These are phyloP conservation scores for Lordiphosa collinella DNA, from an alignment of 1,140 invertebrate species.

Conservation along the genomic window DNA sequence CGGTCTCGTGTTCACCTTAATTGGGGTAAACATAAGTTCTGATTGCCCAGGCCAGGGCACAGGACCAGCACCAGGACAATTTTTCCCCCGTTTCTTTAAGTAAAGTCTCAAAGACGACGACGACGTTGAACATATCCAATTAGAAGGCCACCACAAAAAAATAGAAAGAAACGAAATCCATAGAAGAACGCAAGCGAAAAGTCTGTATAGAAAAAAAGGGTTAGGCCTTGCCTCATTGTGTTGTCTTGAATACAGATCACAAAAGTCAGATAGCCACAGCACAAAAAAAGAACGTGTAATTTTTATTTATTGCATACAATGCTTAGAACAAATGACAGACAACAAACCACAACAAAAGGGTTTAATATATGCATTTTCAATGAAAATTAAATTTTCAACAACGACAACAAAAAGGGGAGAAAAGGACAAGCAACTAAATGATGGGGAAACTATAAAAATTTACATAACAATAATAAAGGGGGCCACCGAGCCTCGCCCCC, in stretches of 20 bases:
- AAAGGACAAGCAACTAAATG: conserved; percentile 49
- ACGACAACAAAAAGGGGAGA: not conserved
- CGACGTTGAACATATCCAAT: conserved; percentile 64
- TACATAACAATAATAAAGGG: conserved; percentile 76
- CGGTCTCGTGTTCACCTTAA: conserved; percentile 77
- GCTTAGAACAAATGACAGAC: conserved; percentile 74
- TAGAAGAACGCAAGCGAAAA: not conserved
- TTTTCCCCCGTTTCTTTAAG: conserved; percentile 33
- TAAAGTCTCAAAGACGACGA: conserved; percentile 37
- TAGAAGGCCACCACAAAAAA: conserved; percentile 41
- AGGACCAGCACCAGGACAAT: conserved; percentile 31
- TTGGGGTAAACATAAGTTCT: conserved; percentile 78
- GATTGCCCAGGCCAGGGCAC: conserved; percentile 42
- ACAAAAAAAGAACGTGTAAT: conserved; percentile 64
- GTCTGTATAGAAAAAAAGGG: conserved; percentile 12
- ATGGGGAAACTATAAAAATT: conserved; percentile 78
- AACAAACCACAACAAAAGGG: conserved; percentile 21
- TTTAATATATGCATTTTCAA: conserved; percentile 41
- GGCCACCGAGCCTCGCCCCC: conserved; percentile 16
- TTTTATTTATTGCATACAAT: conserved; percentile 78
- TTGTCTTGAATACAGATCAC: conserved; percentile 35
- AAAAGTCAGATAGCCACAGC: conserved; percentile 40
- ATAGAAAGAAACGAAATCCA: not conserved
- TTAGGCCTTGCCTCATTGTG: conserved; percentile 9
- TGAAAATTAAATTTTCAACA: no score